Conservation (phyloP, 2,797 vertebrate species). For the Todus mexicanus region DNA sequence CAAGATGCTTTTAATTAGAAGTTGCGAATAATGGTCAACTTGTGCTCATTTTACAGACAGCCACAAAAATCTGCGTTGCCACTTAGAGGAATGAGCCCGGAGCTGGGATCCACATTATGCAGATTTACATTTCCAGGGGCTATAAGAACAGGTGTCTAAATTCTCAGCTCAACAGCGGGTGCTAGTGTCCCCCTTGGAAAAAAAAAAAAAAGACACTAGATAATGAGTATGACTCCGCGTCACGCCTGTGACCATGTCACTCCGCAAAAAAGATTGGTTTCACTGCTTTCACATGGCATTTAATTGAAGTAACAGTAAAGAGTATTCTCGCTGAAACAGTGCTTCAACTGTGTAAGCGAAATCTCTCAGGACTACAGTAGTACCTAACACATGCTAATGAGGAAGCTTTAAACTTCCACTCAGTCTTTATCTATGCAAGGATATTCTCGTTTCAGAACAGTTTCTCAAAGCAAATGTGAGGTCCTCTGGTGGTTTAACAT, state of each 20-base stretch:
- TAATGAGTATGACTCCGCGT: background rate
- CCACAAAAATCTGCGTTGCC: slow-evolving; percentile 44
- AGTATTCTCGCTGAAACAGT: slow-evolving; percentile 45
- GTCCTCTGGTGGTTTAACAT: background rate
- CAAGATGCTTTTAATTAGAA: slow-evolving; percentile 70
- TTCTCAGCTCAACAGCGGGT: slow-evolving; percentile 27
- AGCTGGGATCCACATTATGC: background rate
- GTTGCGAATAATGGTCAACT: slow-evolving; percentile 50
- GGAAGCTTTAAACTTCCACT: slow-evolving; percentile 30
- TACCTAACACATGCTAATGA: slow-evolving; percentile 55
- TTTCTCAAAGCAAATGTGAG: slow-evolving; percentile 37
- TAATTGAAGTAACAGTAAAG: slow-evolving; percentile 42
- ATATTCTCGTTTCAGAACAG: slow-evolving; percentile 14
- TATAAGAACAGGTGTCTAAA: slow-evolving; percentile 47
- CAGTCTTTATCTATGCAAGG: slow-evolving; percentile 38
- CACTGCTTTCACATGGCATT: slow-evolving; percentile 21
- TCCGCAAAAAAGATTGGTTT: slow-evolving; percentile 24
- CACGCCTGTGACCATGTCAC: background rate
- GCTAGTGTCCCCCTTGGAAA: background rate
- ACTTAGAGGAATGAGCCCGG: slow-evolving; percentile 25
- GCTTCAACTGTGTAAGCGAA: slow-evolving; percentile 40
- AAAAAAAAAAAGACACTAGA: background rate
- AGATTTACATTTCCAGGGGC: slow-evolving; percentile 1
- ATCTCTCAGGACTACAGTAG: slow-evolving; percentile 9
- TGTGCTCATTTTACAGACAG: slow-evolving; percentile 44